A percentile compares a stretch with the other conserved stretches of the same genome.
Conservation (phyloP, 30 jellyfish, hydroid and myxozoan species). For the Hydractinia echinata region DNA sequence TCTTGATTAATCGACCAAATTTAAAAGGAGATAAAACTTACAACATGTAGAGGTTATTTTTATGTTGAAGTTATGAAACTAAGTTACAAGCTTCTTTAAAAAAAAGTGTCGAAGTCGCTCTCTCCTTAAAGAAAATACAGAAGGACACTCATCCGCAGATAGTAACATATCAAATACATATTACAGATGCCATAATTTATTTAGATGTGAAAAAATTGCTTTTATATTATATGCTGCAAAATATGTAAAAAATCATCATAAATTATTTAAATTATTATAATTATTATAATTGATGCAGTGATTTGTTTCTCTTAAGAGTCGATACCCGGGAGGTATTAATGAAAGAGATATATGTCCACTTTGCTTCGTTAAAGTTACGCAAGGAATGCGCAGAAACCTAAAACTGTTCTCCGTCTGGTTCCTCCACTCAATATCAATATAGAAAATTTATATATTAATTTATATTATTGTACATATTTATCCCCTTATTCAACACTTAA, state of each 20-base stretch:
- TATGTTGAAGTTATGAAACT: background rate
- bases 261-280: slow-evolving; percentile 14
- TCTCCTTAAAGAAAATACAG: background rate
- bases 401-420: no score
- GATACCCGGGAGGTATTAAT: no score
- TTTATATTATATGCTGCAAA: background rate
- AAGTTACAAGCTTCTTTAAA: background rate
- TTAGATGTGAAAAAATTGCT: slow-evolving; percentile 4
- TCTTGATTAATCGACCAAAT: background rate
- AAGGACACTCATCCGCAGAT: slow-evolving; percentile 15
- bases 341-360: no score
- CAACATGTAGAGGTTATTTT: background rate
- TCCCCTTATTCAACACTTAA: no score
- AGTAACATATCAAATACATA: background rate
- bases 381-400: no score
- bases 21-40: background rate
- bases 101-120: background rate
- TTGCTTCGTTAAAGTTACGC: no score
- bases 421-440: no score
- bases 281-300: background rate
- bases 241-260: slow-evolving; percentile 19
- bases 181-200: background rate
- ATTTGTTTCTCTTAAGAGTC: no score
- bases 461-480: no score
- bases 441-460: no score